Percentiles rank a stretch among this genome's conserved stretches.
Conservation (phyloP, 2,113 vertebrate species). For the Origma solitaria region DNA sequence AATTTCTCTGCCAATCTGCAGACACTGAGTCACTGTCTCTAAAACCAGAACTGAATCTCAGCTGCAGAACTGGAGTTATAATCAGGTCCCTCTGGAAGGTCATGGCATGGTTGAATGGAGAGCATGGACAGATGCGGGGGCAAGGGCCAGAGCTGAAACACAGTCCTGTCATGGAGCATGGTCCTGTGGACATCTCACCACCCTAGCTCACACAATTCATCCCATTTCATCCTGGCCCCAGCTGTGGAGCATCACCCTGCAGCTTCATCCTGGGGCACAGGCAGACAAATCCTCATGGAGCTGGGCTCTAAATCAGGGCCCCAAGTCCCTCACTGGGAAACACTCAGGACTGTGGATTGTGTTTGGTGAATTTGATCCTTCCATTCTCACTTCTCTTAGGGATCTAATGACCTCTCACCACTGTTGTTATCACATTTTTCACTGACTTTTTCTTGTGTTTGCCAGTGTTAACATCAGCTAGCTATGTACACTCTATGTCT, state of each 20-base stretch:
- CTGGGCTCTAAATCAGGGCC: not conserved
- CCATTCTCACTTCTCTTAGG: not conserved
- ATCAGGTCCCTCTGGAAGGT: not conserved
- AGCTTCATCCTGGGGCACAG: not conserved
- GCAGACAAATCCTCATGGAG: not conserved
- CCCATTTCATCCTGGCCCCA: not conserved
- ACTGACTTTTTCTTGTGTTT: not conserved
- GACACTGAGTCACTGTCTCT: not conserved
- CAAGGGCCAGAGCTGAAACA: rapidly evolving
- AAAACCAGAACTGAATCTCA: not conserved
- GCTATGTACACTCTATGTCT: not conserved
- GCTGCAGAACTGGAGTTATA: not conserved
- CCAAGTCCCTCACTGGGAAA: not conserved
- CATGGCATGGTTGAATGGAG: not conserved
- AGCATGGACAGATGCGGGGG: not conserved
- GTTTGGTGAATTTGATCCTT: not conserved
- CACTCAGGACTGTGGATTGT: not conserved
- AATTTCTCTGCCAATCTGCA: not conserved
- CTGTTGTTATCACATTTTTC: not conserved
- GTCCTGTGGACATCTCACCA: not conserved
- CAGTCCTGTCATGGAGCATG: no score
- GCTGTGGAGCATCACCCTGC: rapidly evolving
- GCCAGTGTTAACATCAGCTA: not conserved
- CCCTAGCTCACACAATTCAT: not conserved
- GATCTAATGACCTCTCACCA: not conserved